Conservation (phyloP, 1,140 invertebrate species). For the Psilanteris sp. region DNA sequence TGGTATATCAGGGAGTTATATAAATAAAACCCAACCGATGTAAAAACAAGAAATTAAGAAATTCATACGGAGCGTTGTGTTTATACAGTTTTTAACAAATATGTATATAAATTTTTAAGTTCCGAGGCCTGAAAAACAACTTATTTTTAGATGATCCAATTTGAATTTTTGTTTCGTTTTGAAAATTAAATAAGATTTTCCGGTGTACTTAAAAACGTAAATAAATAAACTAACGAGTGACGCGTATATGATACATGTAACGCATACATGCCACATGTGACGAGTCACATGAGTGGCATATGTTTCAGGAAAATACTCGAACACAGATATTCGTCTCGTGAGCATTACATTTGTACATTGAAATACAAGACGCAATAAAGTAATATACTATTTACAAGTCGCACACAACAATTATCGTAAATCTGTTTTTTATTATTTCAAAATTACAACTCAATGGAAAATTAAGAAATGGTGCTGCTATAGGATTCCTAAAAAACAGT, state of each 20-base stretch:
- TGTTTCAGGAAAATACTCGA: conserved; percentile 42
- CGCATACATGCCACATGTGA: conserved; percentile 60
- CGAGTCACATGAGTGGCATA: conserved; percentile 56
- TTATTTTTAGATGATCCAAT: conserved; percentile 17
- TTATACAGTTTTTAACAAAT: too few relatives aligned
- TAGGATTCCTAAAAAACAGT: conserved; percentile 3
- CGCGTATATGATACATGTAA: conserved; percentile 55
- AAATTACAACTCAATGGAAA: conserved; percentile 7
- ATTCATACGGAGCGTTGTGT: too few relatives aligned
- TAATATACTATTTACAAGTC: conserved; percentile 36
- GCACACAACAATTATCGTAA: conserved; percentile 42
- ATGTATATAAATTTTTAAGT: too few relatives aligned
- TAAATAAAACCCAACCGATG: too few relatives aligned
- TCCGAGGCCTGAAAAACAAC: too few relatives aligned
- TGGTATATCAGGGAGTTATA: too few relatives aligned
- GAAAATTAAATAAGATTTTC: conserved; percentile 36
- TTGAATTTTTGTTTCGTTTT: neutral
- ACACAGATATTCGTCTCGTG: conserved; percentile 33
- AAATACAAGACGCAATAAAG: conserved; percentile 51
- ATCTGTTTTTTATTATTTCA: conserved; percentile 21
- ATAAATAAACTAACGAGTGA: conserved; percentile 57
- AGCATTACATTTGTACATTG: conserved; percentile 11
- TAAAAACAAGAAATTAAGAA: too few relatives aligned
- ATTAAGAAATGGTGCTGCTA: conserved; percentile 4
- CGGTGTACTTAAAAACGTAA: conserved; percentile 44